phyloP scores from a whole-genome alignment of 2,797 vertebrate genomes.

The Pangasius krempfi region DNA sequence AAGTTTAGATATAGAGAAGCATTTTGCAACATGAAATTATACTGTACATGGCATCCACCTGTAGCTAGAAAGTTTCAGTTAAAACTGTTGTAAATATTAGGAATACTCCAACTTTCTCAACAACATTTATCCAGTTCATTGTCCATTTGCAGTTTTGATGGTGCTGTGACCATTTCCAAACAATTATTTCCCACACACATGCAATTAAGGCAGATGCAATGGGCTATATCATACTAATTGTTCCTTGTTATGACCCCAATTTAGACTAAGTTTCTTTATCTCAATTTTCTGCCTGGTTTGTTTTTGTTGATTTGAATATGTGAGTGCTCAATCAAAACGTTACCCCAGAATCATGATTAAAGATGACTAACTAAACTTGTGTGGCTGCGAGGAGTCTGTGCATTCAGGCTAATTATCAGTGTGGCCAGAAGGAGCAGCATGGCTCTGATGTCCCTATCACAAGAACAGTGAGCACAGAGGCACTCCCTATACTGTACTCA shows the following conservation, averaged over 20 bases:
- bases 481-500: slow-evolving; percentile 66
- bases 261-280: slow-evolving; percentile 98
- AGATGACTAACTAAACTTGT: slow-evolving; percentile 81
- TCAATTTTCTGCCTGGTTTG: slow-evolving; percentile 99
- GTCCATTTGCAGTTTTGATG: slow-evolving; percentile 47
- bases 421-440: slow-evolving; percentile 66
- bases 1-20: slow-evolving; percentile 31
- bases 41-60: neutral
- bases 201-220: slow-evolving; percentile 95
- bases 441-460: slow-evolving; percentile 68
- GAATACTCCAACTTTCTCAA: neutral
- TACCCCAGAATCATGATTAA: slow-evolving; percentile 90
- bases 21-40: neutral
- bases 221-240: slow-evolving; percentile 97
- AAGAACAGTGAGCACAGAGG: slow-evolving; percentile 72
- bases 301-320: slow-evolving; percentile 98
- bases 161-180: slow-evolving; percentile 63
- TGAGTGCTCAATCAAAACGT: slow-evolving; percentile 85
- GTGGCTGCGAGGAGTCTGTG: slow-evolving; percentile 58
- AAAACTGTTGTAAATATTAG: neutral
- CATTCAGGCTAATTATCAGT: slow-evolving; percentile 72
- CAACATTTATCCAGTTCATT: slow-evolving; percentile 31
- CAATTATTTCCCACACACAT: slow-evolving; percentile 82
- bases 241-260: slow-evolving; percentile 97
- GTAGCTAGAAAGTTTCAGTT: neutral